Evolutionary conservation across 1,140 invertebrate genomes (phyloP).

Genomic region (Zaprionus tsacasi): DNA sequence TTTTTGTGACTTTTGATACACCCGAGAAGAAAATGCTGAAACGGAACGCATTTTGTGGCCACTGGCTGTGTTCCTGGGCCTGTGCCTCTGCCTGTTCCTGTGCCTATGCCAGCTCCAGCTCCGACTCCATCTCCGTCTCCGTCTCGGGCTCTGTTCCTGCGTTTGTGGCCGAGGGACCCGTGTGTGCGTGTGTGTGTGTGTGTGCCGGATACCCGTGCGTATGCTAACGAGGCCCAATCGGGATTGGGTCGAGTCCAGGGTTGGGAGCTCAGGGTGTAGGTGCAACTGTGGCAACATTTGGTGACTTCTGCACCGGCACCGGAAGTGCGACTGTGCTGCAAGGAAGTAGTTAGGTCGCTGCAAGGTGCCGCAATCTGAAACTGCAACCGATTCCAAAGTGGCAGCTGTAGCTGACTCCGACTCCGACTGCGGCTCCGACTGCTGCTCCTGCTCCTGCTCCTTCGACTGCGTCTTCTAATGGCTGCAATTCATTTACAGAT

Average conservation of each 20-base stretch:
- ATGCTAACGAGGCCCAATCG: conserved; percentile 19
- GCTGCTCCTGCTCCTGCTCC: no score
- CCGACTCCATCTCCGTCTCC: conserved; percentile 12
- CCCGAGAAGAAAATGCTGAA: conserved; percentile 54
- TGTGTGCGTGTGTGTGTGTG: no score
- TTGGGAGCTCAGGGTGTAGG: background rate
- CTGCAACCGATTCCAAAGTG: background rate
- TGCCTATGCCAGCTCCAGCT: conserved; percentile 2
- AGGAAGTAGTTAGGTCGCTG: conserved; percentile 56
- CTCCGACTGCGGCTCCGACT: background rate
- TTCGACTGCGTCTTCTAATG: conserved; percentile 55
- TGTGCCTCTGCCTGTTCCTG: conserved; percentile 24
- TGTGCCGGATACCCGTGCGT: conserved; percentile 8
- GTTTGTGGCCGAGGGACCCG: background rate
- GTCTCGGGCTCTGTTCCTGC: background rate
- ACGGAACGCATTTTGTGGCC: conserved; percentile 69
- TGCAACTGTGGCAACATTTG: conserved; percentile 39
- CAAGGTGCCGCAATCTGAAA: background rate
- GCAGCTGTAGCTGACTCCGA: background rate
- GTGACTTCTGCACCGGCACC: conserved; percentile 66
- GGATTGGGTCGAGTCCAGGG: background rate
- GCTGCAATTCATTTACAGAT: conserved; percentile 79
- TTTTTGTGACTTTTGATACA: conserved; percentile 1
- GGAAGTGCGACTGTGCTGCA: conserved; percentile 53
- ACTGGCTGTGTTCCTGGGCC: conserved; percentile 16